phyloP scores from a whole-genome alignment of 2,888 invertebrate species.

The Phytoseiulus persimilis region DNA sequence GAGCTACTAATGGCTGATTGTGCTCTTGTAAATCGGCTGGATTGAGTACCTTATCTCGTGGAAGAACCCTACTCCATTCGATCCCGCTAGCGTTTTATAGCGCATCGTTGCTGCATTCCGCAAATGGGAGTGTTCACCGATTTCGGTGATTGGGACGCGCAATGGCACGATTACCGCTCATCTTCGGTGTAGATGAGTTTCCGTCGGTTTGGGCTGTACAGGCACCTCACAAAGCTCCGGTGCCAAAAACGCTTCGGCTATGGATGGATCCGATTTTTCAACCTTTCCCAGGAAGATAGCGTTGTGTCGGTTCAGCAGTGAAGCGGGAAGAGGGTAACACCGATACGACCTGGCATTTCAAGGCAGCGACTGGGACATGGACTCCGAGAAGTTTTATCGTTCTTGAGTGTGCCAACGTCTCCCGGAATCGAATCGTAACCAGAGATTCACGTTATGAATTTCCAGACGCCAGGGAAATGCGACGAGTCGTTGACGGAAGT shows the following conservation, averaged over 20 bases:
- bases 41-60: not conserved
- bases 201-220: not conserved
- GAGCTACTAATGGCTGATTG: not conserved
- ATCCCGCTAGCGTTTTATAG: not conserved
- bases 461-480: too few species aligned
- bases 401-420: not conserved
- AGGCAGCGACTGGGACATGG: not conserved
- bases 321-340: not conserved
- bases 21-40: not conserved
- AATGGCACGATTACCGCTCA: not conserved
- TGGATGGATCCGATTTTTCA: not conserved
- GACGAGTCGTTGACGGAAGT: too few species aligned
- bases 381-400: not conserved
- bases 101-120: not conserved
- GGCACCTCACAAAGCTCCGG: too few species aligned
- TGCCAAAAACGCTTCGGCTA: not conserved
- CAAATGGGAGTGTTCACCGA: not conserved
- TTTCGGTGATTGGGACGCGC: not conserved
- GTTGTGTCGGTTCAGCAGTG: not conserved
- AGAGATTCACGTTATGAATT: too few species aligned
- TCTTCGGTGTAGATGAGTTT: not conserved
- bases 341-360: not conserved
- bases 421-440: not conserved
- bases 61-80: not conserved
- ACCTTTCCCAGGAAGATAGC: not conserved